Percentiles rank a stretch among this genome's conserved stretches.
phyloP scores from a whole-genome alignment of 2,888 invertebrate genomes.

The Drosophila infuscata region DNA sequence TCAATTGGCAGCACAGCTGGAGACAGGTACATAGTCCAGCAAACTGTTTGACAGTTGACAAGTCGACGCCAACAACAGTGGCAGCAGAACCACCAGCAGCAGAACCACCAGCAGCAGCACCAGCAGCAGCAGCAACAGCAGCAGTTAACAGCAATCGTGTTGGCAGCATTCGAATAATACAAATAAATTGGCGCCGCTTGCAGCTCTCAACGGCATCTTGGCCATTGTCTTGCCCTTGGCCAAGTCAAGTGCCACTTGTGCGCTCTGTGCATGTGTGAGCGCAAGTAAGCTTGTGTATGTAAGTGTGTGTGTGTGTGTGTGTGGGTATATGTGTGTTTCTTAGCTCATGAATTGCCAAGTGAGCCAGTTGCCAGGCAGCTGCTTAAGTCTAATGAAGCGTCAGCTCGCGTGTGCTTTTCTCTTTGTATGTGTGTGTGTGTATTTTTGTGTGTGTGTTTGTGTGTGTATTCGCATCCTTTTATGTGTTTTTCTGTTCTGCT shows the following conservation, averaged over 20 bases:
- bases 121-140: constrained; percentile 4
- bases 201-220: constrained; percentile 50
- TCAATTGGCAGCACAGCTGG: constrained; percentile 75
- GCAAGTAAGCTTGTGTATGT: background rate
- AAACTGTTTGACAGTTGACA: constrained; percentile 17
- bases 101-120: constrained; percentile 23
- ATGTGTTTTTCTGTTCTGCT: constrained; percentile 11
- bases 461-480: background rate
- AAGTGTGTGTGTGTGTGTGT: constrained; percentile 1
- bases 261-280: constrained; percentile 4
- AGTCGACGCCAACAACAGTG: constrained; percentile 15
- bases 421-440: constrained; percentile 12
- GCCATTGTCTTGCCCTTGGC: constrained; percentile 46
- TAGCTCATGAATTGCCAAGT: constrained; percentile 75
- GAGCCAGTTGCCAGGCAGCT: constrained; percentile 65
- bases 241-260: constrained; percentile 55
- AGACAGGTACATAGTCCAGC: constrained; percentile 53
- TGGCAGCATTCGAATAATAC: constrained; percentile 56
- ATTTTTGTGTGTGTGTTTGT: constrained; percentile 5
- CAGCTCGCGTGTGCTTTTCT: constrained; percentile 16
- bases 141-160: constrained; percentile 21
- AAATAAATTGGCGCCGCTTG: constrained; percentile 73
- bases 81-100: background rate
- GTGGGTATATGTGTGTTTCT: constrained; percentile 16
- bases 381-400: constrained; percentile 71